These are phyloP conservation scores for Drosophila asahinai DNA, from an alignment of 1,140 invertebrate genomes.

Conservation along the genomic window DNA sequence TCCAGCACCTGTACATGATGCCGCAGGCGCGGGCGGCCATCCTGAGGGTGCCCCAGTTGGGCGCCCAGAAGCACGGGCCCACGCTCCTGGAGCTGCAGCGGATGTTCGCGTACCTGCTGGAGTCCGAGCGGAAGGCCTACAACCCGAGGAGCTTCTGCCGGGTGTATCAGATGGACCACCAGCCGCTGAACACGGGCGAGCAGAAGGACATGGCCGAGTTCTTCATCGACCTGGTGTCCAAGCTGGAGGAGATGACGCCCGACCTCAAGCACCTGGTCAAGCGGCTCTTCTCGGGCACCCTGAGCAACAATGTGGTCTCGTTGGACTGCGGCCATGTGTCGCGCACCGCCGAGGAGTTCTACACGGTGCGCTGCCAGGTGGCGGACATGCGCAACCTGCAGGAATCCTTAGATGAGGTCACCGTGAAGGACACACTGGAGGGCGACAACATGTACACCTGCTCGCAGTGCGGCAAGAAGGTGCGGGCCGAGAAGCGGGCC, in stretches of 20 bases:
- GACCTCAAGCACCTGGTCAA: conserved; percentile 96
- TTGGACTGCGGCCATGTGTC: conserved; percentile 97
- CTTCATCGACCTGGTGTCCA: conserved; percentile 98
- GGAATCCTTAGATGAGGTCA: conserved; percentile 97
- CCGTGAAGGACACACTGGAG: conserved; percentile 97
- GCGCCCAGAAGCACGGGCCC: conserved; percentile 91
- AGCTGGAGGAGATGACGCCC: conserved; percentile 97
- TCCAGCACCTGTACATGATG: conserved; percentile 99
- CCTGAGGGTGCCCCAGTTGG: conserved; percentile 87
- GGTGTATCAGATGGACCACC: conserved; percentile 98
- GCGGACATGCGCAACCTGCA: conserved; percentile 98
- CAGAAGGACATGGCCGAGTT: conserved; percentile 99
- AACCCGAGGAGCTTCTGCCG: conserved; percentile 98
- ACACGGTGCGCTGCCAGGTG: conserved; percentile 97
- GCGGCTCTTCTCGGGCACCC: conserved; percentile 95
- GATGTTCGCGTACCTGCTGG: conserved; percentile 98
- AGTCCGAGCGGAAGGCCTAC: conserved; percentile 97
- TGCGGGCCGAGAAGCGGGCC: conserved; percentile 96
- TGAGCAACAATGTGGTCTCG: conserved; percentile 98
- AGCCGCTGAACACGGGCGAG: conserved; percentile 97
- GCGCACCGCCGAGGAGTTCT: conserved; percentile 97
- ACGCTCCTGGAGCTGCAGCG: conserved; percentile 95
- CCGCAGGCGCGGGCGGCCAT: conserved; percentile 94
- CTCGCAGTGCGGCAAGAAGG: conserved; percentile 97
- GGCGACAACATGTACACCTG: conserved; percentile 99